These are phyloP conservation scores for Apamea sordens DNA, from an alignment of 2,888 invertebrate species.

Conservation along the genomic window DNA sequence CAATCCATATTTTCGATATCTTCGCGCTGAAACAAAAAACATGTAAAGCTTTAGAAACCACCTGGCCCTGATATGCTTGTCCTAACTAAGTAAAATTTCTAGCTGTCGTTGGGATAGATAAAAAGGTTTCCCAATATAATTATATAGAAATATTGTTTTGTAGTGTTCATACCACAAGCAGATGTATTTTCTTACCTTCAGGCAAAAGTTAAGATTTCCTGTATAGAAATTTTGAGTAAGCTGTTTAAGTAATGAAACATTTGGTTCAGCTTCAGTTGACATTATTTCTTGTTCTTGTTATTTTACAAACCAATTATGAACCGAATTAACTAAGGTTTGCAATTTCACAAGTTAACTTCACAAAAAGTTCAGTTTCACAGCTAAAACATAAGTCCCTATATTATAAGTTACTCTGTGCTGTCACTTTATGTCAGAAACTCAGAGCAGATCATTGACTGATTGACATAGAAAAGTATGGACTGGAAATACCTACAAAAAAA, in stretches of 20 bases:
- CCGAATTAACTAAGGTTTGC: neutral
- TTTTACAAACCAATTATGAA: neutral
- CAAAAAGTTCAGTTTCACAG: neutral
- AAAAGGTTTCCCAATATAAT: neutral
- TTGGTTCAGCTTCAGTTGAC: slow-evolving; percentile 19
- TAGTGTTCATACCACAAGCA: neutral
- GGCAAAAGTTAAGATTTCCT: slow-evolving; percentile 69
- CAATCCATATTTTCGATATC: slow-evolving; percentile 80
- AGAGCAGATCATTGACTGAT: too few relatives aligned
- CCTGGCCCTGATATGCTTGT: too few relatives aligned
- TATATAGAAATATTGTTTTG: neutral
- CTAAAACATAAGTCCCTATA: too few relatives aligned
- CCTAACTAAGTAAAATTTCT: neutral
- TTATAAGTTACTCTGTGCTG: too few relatives aligned
- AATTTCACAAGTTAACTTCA: neutral
- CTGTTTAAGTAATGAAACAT: slow-evolving; percentile 35
- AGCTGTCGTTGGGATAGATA: neutral
- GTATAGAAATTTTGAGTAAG: slow-evolving; percentile 70
- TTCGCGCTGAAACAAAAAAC: slow-evolving; percentile 73
- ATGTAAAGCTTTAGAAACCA: too few relatives aligned
- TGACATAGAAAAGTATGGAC: too few relatives aligned
- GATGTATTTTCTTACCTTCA: slow-evolving; percentile 66
- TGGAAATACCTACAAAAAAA: too few relatives aligned
- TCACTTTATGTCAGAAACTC: too few relatives aligned
- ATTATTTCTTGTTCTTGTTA: slow-evolving; percentile 35